Percentiles rank a stretch among this genome's conserved stretches.
Conservation (phyloP, 2,888 invertebrate genomes). For the Orthosia gracilis region DNA sequence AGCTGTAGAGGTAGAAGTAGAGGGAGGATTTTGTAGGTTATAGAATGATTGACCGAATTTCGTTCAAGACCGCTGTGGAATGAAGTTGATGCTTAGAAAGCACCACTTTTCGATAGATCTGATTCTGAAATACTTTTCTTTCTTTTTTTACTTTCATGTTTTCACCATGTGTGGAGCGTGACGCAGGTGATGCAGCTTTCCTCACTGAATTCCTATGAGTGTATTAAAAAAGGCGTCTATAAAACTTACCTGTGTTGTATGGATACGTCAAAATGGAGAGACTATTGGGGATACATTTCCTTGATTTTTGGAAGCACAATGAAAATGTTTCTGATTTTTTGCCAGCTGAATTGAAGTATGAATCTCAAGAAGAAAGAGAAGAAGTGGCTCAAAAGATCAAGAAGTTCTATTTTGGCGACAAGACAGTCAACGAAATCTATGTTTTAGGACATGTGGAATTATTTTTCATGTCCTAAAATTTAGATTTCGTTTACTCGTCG, state of each 20-base stretch:
- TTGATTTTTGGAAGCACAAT: conserved; percentile 73
- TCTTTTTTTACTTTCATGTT: too few species aligned
- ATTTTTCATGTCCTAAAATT: conserved; percentile 81
- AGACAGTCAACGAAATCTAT: conserved; percentile 66
- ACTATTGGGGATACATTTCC: conserved; percentile 54
- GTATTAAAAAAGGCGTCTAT: conserved; percentile 68
- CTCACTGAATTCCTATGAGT: too few species aligned
- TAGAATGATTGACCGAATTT: too few species aligned
- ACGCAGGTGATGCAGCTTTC: too few species aligned
- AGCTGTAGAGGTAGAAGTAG: too few species aligned
- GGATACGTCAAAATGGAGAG: conserved; percentile 76
- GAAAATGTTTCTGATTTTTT: conserved; percentile 76
- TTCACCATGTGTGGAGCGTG: too few species aligned
- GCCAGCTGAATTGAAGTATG: conserved; percentile 76
- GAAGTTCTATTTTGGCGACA: conserved; percentile 74
- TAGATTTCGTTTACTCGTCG: too few species aligned
- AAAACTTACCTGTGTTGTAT: conserved; percentile 75
- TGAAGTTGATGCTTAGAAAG: too few species aligned
- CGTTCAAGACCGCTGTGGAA: too few species aligned
- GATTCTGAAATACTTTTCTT: too few species aligned
- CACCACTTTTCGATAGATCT: too few species aligned
- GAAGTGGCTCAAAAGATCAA: conserved; percentile 71
- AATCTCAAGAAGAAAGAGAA: conserved; percentile 69
- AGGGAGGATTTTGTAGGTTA: too few species aligned
- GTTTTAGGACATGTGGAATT: conserved; percentile 73